Percentiles rank a stretch among this genome's conserved stretches.
phyloP scores from a whole-genome alignment of 1,140 invertebrate genomes.

The Leptinotarsa texana region DNA sequence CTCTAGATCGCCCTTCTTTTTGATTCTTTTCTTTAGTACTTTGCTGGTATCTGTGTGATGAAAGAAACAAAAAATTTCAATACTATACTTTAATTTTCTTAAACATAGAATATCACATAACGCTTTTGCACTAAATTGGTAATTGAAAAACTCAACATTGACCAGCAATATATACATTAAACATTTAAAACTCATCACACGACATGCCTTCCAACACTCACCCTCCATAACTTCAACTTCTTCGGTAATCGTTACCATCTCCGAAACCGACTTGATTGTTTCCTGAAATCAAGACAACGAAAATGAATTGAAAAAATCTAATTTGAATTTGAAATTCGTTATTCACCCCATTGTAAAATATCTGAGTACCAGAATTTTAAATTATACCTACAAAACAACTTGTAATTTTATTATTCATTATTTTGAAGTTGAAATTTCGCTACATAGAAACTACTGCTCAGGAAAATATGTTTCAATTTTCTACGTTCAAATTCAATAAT shows the following conservation, averaged over 20 bases:
- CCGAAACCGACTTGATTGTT: conserved; percentile 36
- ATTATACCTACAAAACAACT: too few species aligned
- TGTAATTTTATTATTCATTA: too few species aligned
- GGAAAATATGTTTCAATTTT: too few species aligned
- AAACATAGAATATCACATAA: too few species aligned
- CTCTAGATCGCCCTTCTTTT: conserved; percentile 42
- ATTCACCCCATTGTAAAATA: too few species aligned
- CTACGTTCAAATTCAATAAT: too few species aligned
- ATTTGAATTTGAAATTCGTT: too few species aligned
- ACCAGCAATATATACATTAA: conserved; percentile 10
- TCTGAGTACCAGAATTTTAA: too few species aligned
- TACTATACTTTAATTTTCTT: not conserved
- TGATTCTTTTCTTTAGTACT: conserved; percentile 40
- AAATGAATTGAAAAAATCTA: not conserved
- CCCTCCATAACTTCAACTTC: conserved; percentile 49
- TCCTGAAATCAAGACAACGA: conserved; percentile 30
- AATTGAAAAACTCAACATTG: not conserved
- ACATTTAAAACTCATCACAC: too few species aligned
- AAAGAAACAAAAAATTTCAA: not conserved
- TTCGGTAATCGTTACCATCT: conserved; percentile 45
- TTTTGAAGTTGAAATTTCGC: too few species aligned
- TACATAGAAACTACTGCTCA: too few species aligned
- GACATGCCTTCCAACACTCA: conserved; percentile 37
- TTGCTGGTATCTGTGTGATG: conserved; percentile 36
- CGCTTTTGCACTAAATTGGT: not conserved